Evolutionary conservation across 2,888 invertebrate species (phyloP).

Genomic region (Cheilosia pagana): DNA sequence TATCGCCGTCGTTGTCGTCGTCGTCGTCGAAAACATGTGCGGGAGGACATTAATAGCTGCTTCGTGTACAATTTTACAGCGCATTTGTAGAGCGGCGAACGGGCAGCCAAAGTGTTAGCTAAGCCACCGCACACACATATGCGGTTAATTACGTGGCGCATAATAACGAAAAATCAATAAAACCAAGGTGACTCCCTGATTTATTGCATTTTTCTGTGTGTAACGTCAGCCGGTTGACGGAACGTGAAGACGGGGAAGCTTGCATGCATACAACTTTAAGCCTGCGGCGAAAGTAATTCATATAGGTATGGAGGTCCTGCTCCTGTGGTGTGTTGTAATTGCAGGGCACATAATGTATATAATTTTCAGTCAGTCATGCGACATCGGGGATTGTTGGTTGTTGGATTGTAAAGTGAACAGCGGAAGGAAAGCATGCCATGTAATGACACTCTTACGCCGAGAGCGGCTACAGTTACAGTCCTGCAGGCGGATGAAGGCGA

Average conservation of each 20-base stretch:
- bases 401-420: conserved; percentile 8
- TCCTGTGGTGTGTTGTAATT: conserved; percentile 5
- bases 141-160: conserved; percentile 73
- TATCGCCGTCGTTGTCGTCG: conserved; percentile 11
- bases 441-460: conserved; percentile 24
- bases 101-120: conserved; percentile 60
- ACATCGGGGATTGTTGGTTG: conserved; percentile 30
- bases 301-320: conserved; percentile 21
- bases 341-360: conserved; percentile 32
- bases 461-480: background rate
- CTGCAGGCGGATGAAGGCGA: no score
- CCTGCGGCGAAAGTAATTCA: conserved; percentile 63
- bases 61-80: conserved; percentile 64
- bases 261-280: conserved; percentile 58
- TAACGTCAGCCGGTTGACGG: conserved; percentile 31
- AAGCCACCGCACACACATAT: conserved; percentile 63
- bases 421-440: conserved; percentile 1
- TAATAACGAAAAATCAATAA: conserved; percentile 74
- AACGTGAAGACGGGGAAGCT: conserved; percentile 38
- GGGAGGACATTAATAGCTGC: conserved; percentile 73
- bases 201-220: conserved; percentile 72
- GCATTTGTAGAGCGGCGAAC: conserved; percentile 25
- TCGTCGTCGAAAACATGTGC: conserved; percentile 53
- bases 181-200: conserved; percentile 75
- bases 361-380: conserved; percentile 61